Base-by-base conservation (phyloP, 1,140 invertebrate genomes). In the Ericerus pela region DNA sequence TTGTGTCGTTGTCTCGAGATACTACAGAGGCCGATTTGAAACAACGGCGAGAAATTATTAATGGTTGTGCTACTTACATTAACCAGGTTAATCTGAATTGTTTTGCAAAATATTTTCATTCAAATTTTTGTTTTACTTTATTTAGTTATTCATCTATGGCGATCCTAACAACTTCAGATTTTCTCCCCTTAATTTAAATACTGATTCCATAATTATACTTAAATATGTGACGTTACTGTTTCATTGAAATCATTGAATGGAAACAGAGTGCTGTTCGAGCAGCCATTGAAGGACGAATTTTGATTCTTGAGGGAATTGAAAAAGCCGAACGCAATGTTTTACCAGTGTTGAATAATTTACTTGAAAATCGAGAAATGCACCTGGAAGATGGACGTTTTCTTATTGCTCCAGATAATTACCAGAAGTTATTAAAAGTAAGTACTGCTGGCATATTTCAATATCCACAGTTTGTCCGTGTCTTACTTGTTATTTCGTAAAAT, bases 291-390 rank as follows among this genome's bases (percentile, higher is more conserved):
- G 93, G 93, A 1, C 75, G 93, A 56, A 77, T 97, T 26, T 74
- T 98, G 11, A 74, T 97, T n/a, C 72, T 98, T 22, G 94, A 98
- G 70, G 95, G 94, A 5, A 89, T 98, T 54, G 94, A 98, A 73
- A 96, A 97, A 68, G 92, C 92, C 0, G 95, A 98, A 69, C 72
- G 95, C 54, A 98, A 97, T 75, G 92, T 97, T 27, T 72, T 98
- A 38, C 95, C 95, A 37, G 85, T 98, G 33, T 69, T 98, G n/a
- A 98, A 98, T 72, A 98, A 98, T 74, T 76, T 98, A 26, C 70
- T 98, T n/a, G 95, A 98, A 74, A 98, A 98, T 72, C 75, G 94
- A 52, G 94, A 98, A 72, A 96, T 98, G 92, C 89, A 97, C 70
- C 72, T 98, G 38, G 95, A 98, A 73, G 93, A 96, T 78, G 95